These are phyloP conservation scores for Phengaris alcon DNA, from an alignment of 2,888 invertebrate genomes.

Conservation along the genomic window DNA sequence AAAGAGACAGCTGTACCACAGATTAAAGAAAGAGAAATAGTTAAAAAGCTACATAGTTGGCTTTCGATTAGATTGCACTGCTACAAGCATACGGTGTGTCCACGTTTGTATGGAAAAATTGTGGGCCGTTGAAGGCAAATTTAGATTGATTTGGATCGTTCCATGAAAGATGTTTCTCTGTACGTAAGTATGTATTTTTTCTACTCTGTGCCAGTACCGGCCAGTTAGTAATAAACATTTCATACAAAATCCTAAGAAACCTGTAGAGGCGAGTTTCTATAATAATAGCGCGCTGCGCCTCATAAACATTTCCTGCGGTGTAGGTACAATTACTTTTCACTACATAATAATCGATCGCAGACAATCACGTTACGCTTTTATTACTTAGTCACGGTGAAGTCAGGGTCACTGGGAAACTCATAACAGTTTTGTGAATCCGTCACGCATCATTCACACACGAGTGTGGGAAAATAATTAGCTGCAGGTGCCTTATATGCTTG, in stretches of 20 bases:
- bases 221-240: background rate
- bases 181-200: too few species aligned
- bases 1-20: too few species aligned
- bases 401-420: slow-evolving; percentile 16
- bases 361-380: slow-evolving; percentile 24
- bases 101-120: too few species aligned
- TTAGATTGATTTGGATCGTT: too few species aligned
- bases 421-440: slow-evolving; percentile 23
- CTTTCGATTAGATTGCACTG: too few species aligned
- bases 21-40: too few species aligned
- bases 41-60: too few species aligned
- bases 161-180: too few species aligned
- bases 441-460: slow-evolving; percentile 23
- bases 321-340: slow-evolving; percentile 10
- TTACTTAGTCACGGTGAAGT: slow-evolving; percentile 5
- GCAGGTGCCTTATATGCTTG: too few species aligned
- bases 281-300: background rate
- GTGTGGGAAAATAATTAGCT: background rate
- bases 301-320: slow-evolving; percentile 10
- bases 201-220: background rate
- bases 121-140: too few species aligned
- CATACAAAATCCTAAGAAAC: slow-evolving; percentile 2
- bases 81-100: too few species aligned
- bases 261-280: slow-evolving; percentile 7
- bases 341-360: slow-evolving; percentile 11